Conservation (phyloP, 1,140 invertebrate genomes). For the Drosophila pectinifera region DNA sequence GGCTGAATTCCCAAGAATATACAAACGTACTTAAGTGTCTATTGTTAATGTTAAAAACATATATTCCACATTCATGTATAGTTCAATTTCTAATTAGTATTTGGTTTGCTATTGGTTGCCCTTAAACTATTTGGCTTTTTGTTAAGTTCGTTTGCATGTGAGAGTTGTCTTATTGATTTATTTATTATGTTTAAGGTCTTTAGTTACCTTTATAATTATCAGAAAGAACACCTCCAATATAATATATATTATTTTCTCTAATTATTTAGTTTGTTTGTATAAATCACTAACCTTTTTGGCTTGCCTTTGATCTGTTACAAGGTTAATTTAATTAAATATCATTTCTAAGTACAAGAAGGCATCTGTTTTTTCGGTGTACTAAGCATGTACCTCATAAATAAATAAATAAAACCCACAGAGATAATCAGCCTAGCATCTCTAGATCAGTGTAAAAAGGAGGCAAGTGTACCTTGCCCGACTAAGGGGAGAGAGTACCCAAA, state of each 20-base stretch:
- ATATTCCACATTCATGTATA: slow-evolving; percentile 9
- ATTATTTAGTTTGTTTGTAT: neutral
- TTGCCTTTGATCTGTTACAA: neutral
- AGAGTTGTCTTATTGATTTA: slow-evolving; percentile 2
- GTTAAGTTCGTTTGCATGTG: slow-evolving; percentile 20
- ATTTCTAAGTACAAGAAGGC: neutral
- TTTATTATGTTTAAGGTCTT: neutral
- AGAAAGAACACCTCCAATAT: too few species aligned
- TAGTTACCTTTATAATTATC: too few species aligned
- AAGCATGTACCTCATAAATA: slow-evolving; percentile 15
- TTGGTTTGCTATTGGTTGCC: neutral
- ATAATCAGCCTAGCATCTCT: slow-evolving; percentile 14
- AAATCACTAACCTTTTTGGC: neutral
- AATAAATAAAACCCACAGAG: slow-evolving; percentile 9
- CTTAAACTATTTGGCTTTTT: neutral
- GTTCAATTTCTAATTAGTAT: slow-evolving; percentile 1
- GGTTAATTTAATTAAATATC: neutral
- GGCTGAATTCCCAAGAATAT: slow-evolving; percentile 21
- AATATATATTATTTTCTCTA: too few species aligned
- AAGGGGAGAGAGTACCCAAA: slow-evolving; percentile 1
- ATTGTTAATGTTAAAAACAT: slow-evolving; percentile 9
- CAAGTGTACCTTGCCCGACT: neutral
- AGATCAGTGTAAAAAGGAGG: slow-evolving; percentile 11
- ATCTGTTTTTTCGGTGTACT: slow-evolving; percentile 10
- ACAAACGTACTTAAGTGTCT: slow-evolving; percentile 22